Evolutionary conservation across 2,797 vertebrate species (phyloP), one percentile per base, ranked within the genome.

Genomic region (Pseudochaenichthys georgianus): DNA sequence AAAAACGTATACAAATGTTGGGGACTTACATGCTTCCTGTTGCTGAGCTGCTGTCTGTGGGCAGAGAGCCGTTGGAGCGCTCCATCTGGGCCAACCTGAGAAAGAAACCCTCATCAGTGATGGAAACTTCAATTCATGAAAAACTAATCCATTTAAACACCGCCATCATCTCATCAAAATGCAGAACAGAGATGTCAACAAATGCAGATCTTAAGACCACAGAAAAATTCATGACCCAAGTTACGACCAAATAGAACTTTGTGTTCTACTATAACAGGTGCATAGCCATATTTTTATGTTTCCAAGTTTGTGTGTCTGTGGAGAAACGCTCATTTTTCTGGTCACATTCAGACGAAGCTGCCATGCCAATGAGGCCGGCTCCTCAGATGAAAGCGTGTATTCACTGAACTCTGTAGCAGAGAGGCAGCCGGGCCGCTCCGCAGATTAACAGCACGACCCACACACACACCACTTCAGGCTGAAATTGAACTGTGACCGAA

Each of bases 31-130:
- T 96, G 46, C 97, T 99, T 92, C 97, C 97, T 6, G 97, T 99
- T 70, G 96, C 97, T 4, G 98, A 99, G 91, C 97, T 98, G 87
- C 97, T 97, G 89, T 99, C 98, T 0, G 97, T 98, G 74, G 98
- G 96, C 83, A 99, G 93, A 54, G 97, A 99, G 57, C 98, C 98
- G 1, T 98, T 99, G 53, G 96, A 98, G 74, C 95, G 96, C 80
- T 99, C 98, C 97, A 99, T 97, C 87, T 98, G 98, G 0, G 98
- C 98, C 34, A 99, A 94, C 89, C 97, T 99, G 86, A 85, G 69
- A 85, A 64, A 71, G 3, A 83, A 76, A 76, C 17, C 6, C 34
- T 50, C 53, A 51, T 78, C 60, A 77, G 61, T 50, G 59, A 64
- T 3, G 15, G 52, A 63, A 34, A 57, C 34, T 62, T 60, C 43